These are phyloP conservation scores for Eilema depressum DNA, from an alignment of 2,888 invertebrate species.

Conservation along the genomic window DNA sequence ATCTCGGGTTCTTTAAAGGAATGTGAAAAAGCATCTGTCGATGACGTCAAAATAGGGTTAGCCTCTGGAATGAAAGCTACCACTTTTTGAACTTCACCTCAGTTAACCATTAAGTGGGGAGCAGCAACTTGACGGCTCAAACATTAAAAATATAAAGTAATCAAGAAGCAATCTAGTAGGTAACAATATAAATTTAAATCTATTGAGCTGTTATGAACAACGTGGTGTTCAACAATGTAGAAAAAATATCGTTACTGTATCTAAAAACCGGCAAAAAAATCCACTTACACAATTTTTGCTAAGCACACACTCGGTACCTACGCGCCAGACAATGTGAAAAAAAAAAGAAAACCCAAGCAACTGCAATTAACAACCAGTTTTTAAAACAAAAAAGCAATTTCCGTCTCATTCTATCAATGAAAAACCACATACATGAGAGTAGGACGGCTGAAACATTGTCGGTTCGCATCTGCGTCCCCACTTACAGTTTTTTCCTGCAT, in stretches of 20 bases:
- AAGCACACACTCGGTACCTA: slow-evolving; percentile 42
- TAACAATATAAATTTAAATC: no score
- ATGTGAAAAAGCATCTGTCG: no score
- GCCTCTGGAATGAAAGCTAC: no score
- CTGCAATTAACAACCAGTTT: slow-evolving; percentile 64
- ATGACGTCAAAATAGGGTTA: no score
- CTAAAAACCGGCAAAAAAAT: slow-evolving; percentile 25
- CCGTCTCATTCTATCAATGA: slow-evolving; percentile 34
- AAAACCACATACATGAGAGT: slow-evolving; percentile 38
- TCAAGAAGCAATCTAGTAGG: no score
- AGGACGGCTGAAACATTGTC: slow-evolving; percentile 49
- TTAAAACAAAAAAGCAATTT: slow-evolving; percentile 47
- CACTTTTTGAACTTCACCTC: no score
- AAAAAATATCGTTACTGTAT: neutral
- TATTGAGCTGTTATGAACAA: neutral
- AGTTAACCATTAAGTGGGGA: no score
- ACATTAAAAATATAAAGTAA: no score
- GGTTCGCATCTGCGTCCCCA: slow-evolving; percentile 62
- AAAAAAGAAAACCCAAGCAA: slow-evolving; percentile 57
- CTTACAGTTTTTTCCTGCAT: slow-evolving; percentile 64
- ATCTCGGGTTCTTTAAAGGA: no score
- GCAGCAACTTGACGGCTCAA: no score
- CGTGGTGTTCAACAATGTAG: neutral
- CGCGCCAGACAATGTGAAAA: slow-evolving; percentile 43
- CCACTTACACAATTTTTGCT: slow-evolving; percentile 47